Base-by-base conservation (phyloP, 1,140 invertebrate genomes). In the Zaprionus davidi region DNA sequence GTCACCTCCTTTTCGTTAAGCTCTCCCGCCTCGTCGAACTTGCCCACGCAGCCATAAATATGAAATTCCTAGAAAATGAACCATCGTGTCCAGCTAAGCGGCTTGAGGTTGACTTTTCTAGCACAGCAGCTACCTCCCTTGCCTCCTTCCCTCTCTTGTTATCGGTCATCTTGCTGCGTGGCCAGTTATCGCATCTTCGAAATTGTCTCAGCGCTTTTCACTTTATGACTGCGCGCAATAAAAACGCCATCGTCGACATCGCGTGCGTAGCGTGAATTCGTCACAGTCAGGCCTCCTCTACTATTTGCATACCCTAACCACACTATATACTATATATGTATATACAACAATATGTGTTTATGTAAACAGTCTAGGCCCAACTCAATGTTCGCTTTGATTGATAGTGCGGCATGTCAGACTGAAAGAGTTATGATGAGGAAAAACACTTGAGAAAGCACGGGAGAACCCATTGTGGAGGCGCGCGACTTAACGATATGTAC, bases 31-130 rank as follows among this genome's bases (percentile, higher is more conserved):
- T 20, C 3, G 20, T 51, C 20, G 20, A 73, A 44, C 49, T 68
- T 68, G 71, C 67, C 56, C 49, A 69, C 36, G 68, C 71, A 73
- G 71, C 64, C 20, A 62, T 73, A 68, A 73, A 73, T 56, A 62
- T 55, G 65, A 73, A 60, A 60, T 44, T 53, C 60, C 31, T 17
- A 49, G 11, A 55, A 31, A 53, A 53, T 41, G 64, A 53, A 73
- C n/a, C 31, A 55, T 55, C 58, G 24, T 58, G 46, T 62, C 58
- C 46, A 55, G 20, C 31, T 58, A 51, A 73, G 64, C 62, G 53
- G 62, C 71, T 72, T 67, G 55, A 68, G 49, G 31, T 67, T 51
- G 34, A 36, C 11, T 62, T 74, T 56, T 62, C 60, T 68, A 51
- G 69, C 38, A n/a, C 41, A 44, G 15, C 41, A 17, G 15, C 0